phyloP scores from a whole-genome alignment of 2,113 vertebrate species.

The Aleadryas rufinucha region DNA sequence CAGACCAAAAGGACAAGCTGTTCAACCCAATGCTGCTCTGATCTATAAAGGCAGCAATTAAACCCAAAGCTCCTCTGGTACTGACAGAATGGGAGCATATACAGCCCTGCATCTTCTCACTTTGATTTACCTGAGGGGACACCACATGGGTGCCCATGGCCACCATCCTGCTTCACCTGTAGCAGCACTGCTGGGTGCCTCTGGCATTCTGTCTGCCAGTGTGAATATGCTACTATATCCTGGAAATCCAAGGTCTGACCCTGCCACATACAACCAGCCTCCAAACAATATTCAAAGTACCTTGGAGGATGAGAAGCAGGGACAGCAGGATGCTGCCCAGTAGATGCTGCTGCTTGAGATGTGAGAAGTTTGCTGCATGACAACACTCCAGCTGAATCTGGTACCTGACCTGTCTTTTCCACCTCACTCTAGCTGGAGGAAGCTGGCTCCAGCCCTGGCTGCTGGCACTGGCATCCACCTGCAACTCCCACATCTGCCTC shows the following conservation, averaged over 20 bases:
- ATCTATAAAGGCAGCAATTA: conserved; percentile 63
- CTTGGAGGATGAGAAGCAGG: background rate
- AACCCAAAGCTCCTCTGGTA: conserved; percentile 28
- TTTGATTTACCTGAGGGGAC: conserved; percentile 7
- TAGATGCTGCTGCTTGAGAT: background rate
- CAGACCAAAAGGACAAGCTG: conserved; percentile 57
- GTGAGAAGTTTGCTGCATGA: background rate
- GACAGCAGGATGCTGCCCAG: background rate
- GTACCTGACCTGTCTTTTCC: background rate
- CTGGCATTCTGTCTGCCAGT: background rate
- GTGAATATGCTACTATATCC: background rate
- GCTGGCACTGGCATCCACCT: background rate
- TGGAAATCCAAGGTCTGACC: background rate
- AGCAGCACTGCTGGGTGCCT: background rate
- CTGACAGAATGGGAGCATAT: background rate
- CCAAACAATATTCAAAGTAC: background rate
- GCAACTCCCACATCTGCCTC: background rate
- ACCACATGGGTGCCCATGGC: rapidly evolving
- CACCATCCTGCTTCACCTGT: background rate
- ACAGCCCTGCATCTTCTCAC: background rate
- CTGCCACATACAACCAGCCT: background rate
- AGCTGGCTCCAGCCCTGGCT: background rate
- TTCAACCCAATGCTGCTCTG: conserved; percentile 55
- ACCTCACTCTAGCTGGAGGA: background rate
- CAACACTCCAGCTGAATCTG: background rate